Base-by-base conservation (phyloP, 2,888 invertebrate species). In the Allolobophora icterica region DNA sequence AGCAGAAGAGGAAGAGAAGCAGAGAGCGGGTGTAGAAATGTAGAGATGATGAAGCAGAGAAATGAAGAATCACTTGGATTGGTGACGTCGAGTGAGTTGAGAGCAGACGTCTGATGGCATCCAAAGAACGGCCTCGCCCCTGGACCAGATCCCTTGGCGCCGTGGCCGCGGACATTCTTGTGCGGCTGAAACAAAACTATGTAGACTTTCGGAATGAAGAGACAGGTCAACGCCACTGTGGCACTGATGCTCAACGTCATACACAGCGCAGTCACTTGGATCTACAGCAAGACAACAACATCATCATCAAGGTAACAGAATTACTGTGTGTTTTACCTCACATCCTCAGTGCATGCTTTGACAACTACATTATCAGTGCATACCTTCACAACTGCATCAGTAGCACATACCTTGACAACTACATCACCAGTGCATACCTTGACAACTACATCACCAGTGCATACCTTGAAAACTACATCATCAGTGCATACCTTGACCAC, bases 101-200 rank as follows among this genome's bases (percentile, higher is more conserved):
- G 92, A 30, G 90, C 92, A 40, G 92, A 90, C 19, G 90, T 38
- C 30, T 91, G 89, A 89, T 89, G 91, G n/a, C 89, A 90, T 84
- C 90, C 90, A 90, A 92, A 92, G 89, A 92, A 90, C 24, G 92
- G 91, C 13, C 91, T 71, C 19, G 90, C 90, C 8, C 87, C 84
- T 5, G 93, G 91, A 30, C 90, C 52, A 19, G 89, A 35, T 33
- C 91, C 89, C 89, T 91, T 92, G 34, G 92, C 84, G 24, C 90
- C 91, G 93, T 96, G 96, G 30, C 52, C 52, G n/a, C 97, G 95
- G 87, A 97, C 96, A 95, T 97, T 97, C 94, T 97, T 97, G 95
- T 97, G 97, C 87, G 97, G 97, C 94, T 97, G 97, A 94, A 97
- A 96, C 92, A 97, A 95, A 92, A 97, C 97, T 93, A 97, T 97